phyloP scores from a whole-genome alignment of 2,888 invertebrate genomes.

The Gandaritis pyraliata region DNA sequence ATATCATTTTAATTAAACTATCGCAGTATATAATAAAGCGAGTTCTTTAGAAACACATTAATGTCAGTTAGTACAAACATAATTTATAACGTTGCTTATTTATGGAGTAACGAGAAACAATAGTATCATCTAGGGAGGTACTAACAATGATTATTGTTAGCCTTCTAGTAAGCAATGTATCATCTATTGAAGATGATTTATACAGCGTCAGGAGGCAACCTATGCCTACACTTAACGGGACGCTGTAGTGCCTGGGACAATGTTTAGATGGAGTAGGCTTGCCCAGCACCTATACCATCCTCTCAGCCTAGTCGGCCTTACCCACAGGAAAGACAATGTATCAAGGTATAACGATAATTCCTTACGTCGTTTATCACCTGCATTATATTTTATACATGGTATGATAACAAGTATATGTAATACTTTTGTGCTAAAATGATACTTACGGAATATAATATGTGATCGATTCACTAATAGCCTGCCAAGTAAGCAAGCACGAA shows the following conservation, averaged over 20 bases:
- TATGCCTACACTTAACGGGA: too few species aligned
- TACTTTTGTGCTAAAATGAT: slow-evolving; percentile 9
- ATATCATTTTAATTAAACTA: slow-evolving; percentile 15
- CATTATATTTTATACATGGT: slow-evolving; percentile 6
- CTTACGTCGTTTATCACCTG: slow-evolving; percentile 4
- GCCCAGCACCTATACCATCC: too few species aligned
- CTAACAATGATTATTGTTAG: slow-evolving; percentile 12
- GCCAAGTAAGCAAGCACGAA: neutral
- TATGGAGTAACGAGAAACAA: slow-evolving; percentile 28
- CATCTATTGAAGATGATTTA: too few species aligned
- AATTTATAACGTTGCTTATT: slow-evolving; percentile 41
- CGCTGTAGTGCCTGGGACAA: too few species aligned
- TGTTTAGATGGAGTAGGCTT: too few species aligned
- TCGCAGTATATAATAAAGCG: slow-evolving; percentile 11
- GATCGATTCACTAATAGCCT: slow-evolving; percentile 17
- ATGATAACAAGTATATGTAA: slow-evolving; percentile 12
- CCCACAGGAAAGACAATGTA: too few species aligned
- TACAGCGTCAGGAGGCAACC: too few species aligned
- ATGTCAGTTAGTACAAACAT: slow-evolving; percentile 43
- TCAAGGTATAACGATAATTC: neutral
- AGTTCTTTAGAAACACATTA: slow-evolving; percentile 37
- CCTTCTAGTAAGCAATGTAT: slow-evolving; percentile 5
- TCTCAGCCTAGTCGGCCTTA: too few species aligned
- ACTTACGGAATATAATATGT: slow-evolving; percentile 1
- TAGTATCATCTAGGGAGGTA: slow-evolving; percentile 21